A percentile compares a stretch with the other conserved stretches of the same genome.
phyloP scores from a whole-genome alignment of 2,888 invertebrate genomes.

The Aphodius sticticus region DNA sequence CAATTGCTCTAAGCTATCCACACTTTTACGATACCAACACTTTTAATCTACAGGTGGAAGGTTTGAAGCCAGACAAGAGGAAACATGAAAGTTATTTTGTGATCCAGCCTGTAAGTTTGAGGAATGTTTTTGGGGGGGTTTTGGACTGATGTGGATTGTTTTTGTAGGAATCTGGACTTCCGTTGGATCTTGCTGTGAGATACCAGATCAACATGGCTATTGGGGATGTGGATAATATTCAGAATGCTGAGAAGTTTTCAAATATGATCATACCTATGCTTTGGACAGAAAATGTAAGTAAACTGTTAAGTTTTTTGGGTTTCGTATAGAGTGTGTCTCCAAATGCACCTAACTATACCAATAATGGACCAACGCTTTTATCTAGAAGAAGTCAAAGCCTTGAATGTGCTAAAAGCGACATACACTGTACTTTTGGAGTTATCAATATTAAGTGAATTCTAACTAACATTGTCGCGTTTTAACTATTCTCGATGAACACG shows the following conservation, averaged over 20 bases:
- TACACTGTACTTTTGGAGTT: too few relatives aligned
- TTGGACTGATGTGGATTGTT: background rate
- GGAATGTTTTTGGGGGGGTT: background rate
- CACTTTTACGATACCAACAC: conserved; percentile 82
- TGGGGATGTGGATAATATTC: conserved; percentile 71
- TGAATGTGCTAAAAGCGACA: too few relatives aligned
- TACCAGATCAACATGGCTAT: conserved; percentile 90
- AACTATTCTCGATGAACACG: too few relatives aligned
- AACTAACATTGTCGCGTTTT: too few relatives aligned
- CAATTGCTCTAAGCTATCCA: conserved; percentile 87
- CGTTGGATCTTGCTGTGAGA: conserved; percentile 78
- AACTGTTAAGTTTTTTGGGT: too few relatives aligned
- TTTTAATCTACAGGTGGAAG: conserved; percentile 70
- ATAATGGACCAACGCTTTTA: too few relatives aligned
- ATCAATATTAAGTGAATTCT: too few relatives aligned
- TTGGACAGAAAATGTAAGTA: conserved; percentile 92
- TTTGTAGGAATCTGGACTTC: conserved; percentile 72
- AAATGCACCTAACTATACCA: too few relatives aligned
- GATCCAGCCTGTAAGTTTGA: conserved; percentile 75
- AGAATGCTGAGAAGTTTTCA: conserved; percentile 72
- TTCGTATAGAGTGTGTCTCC: too few relatives aligned
- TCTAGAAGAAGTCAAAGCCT: too few relatives aligned
- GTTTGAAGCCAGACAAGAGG: conserved; percentile 67
- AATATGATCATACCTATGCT: conserved; percentile 80
- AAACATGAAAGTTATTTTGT: conserved; percentile 76